Conservation (phyloP, 1,140 invertebrate species). For the Whitmania pigra region DNA sequence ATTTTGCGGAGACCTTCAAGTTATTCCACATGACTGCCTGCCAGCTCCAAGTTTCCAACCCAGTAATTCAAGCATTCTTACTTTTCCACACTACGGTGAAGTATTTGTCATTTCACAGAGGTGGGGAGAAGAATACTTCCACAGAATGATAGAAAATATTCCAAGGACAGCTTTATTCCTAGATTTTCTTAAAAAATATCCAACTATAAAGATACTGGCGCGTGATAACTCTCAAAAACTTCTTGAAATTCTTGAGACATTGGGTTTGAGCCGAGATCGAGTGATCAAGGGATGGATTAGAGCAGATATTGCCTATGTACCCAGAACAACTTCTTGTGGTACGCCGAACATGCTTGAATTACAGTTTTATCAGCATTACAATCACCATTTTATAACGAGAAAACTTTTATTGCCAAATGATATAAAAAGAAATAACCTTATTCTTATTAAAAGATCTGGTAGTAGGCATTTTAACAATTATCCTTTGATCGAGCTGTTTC, state of each 20-base stretch:
- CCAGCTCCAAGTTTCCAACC: neutral
- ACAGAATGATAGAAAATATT: slow-evolving; percentile 15
- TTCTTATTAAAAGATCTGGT: slow-evolving; percentile 7
- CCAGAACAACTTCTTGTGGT: slow-evolving; percentile 10
- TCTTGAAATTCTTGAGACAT: slow-evolving; percentile 8
- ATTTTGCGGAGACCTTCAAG: neutral
- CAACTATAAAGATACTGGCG: slow-evolving; percentile 6
- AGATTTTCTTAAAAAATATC: slow-evolving; percentile 14
- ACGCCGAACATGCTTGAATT: neutral
- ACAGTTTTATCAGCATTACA: neutral
- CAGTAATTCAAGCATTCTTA: neutral
- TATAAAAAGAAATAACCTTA: slow-evolving; percentile 1
- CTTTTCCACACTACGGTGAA: slow-evolving; percentile 26
- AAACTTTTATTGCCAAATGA: neutral
- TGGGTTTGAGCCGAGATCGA: slow-evolving; percentile 2
- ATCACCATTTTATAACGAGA: neutral
- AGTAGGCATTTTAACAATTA: neutral
- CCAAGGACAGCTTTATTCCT: slow-evolving; percentile 2
- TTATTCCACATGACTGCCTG: neutral
- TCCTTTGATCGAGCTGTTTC: neutral
- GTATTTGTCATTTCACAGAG: slow-evolving; percentile 8
- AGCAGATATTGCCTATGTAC: slow-evolving; percentile 15
- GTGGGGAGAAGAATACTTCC: slow-evolving; percentile 11
- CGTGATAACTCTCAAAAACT: neutral
- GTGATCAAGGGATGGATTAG: neutral